A percentile compares a stretch with the other conserved stretches of the same genome.
These are phyloP conservation scores for Myrmophylax atrothorax DNA, from an alignment of 2,113 vertebrate genomes.

Conservation along the genomic window DNA sequence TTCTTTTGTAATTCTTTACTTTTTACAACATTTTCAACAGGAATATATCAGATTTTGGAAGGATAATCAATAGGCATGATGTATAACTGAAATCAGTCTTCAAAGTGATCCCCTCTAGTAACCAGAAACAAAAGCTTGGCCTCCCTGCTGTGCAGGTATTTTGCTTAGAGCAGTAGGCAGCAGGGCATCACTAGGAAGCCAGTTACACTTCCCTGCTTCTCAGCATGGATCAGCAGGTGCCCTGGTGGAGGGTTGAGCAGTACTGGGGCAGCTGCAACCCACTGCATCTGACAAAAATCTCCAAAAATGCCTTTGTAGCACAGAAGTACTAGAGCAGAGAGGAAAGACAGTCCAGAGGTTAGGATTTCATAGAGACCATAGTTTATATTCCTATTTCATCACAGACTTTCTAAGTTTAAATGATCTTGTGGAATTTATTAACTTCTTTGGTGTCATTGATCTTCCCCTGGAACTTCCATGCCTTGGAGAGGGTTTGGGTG, in stretches of 20 bases:
- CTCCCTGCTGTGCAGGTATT: conserved; percentile 53
- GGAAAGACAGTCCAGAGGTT: background rate
- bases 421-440: background rate
- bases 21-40: conserved; percentile 65
- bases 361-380: background rate
- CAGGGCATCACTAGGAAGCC: conserved; percentile 17
- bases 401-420: background rate
- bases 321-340: background rate
- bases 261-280: background rate
- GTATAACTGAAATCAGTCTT: conserved; percentile 66
- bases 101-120: conserved; percentile 65
- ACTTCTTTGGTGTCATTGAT: background rate
- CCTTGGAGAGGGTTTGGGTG: background rate
- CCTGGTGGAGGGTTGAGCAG: background rate
- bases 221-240: background rate
- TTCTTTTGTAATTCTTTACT: conserved; percentile 67
- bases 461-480: background rate
- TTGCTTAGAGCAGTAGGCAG: conserved; percentile 49
- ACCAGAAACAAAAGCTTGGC: conserved; percentile 63
- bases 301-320: conserved; percentile 1
- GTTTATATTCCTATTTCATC: background rate
- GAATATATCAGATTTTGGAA: conserved; percentile 69
- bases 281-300: background rate
- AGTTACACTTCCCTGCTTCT: conserved; percentile 46
- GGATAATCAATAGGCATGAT: conserved; percentile 64